Base-by-base conservation (phyloP, 2,113 vertebrate species). In the Pseudopodoces humilis region DNA sequence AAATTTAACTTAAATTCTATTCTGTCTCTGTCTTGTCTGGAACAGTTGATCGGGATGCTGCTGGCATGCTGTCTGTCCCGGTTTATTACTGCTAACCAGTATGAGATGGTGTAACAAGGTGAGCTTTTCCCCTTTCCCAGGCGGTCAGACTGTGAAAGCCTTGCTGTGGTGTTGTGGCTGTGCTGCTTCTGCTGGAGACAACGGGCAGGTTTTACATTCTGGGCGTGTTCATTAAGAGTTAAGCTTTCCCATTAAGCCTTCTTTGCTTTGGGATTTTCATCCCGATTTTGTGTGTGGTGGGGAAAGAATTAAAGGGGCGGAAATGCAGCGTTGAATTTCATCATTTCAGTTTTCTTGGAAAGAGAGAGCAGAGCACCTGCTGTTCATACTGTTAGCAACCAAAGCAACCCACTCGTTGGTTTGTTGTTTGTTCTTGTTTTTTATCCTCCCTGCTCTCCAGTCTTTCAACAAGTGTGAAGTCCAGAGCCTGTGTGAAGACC, bases 1-100 rank as follows among this genome's bases (percentile, higher is more conserved):
- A 58, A 77, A 58, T 25, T 71, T 30, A 47, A 92, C 35, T 80
- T 41, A 27, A 49, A 37, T 81, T 86, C 31, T 90, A 1, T 85
- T 71, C 28, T 75, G 2, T 59, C 72, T 88, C 39, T 84, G 3
- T 94, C 84, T 82, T 88, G 35, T 70, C 82, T 20, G 71, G 20
- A 85, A 91, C 96, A 99, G 99, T 97, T 99, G 97, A 99, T 99
- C 25, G 99, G 99, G 96, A 99, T 99, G 99, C 96, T 99, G 97
- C 94, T 99, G 98, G 99, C 99, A 41, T 99, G 99, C 98, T 99
- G 99, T 97, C 99, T 99, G 97, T 99, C 99, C 92, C 98, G 99
- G 97, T 99, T 99, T 98, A 99, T 99, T 98, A 99, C 99, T 96
- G 99, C 99, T 98, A 99, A 99, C 98, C 99, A 99, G 96, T 99